Evolutionary conservation across 2,888 invertebrate species (phyloP).

Genomic region (Idaea dimidiata): DNA sequence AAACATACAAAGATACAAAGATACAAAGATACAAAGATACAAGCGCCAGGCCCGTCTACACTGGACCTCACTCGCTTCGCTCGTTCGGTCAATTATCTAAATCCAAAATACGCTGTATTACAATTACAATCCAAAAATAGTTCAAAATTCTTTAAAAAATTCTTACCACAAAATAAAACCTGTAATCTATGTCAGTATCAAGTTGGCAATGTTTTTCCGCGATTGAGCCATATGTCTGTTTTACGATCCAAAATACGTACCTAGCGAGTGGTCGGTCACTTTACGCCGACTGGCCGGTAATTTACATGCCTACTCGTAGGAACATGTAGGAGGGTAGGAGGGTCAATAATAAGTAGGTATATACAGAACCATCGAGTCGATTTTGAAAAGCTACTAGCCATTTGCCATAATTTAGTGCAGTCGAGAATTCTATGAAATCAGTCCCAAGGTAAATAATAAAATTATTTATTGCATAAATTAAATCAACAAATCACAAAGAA

Average conservation of each 20-base stretch:
- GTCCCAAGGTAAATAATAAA: too few relatives aligned
- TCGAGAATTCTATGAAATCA: too few relatives aligned
- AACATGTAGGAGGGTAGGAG: not conserved
- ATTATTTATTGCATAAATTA: too few relatives aligned
- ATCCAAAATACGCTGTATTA: not conserved
- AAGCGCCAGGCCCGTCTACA: too few relatives aligned
- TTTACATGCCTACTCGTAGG: not conserved
- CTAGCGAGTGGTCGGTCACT: constrained; percentile 21
- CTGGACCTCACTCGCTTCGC: too few relatives aligned
- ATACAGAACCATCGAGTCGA: not conserved
- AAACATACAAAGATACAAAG: too few relatives aligned
- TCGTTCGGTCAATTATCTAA: too few relatives aligned
- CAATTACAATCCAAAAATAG: too few relatives aligned
- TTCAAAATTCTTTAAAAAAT: not conserved
- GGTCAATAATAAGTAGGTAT: too few relatives aligned
- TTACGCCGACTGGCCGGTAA: not conserved
- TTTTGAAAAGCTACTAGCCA: not conserved
- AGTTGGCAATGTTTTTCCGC: constrained; percentile 39
- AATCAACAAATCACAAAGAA: too few relatives aligned
- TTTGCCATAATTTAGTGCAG: not conserved
- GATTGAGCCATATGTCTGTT: constrained; percentile 53
- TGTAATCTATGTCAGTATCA: constrained; percentile 3
- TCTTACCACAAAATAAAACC: not conserved
- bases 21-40: too few relatives aligned
- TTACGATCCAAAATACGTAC: constrained; percentile 41